phyloP scores from a whole-genome alignment of 2,888 invertebrate species.

The Syritta pipiens region DNA sequence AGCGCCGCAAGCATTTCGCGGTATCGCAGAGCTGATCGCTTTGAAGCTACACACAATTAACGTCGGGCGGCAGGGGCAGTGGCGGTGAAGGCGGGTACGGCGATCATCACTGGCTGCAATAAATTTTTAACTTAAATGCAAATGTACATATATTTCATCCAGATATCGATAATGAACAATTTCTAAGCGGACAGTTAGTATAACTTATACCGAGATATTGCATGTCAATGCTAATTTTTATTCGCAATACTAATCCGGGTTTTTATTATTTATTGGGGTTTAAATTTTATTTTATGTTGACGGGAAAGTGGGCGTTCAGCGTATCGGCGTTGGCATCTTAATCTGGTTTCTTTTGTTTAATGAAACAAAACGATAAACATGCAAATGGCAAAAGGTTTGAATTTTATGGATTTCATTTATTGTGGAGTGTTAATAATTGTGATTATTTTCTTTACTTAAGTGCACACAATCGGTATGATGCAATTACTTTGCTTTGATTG shows the following conservation, averaged over 20 bases:
- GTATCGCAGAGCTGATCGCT: background rate
- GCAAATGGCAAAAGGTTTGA: constrained; percentile 22
- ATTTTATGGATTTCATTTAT: constrained; percentile 11
- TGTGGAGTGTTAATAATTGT: no score
- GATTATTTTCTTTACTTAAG: constrained; percentile 17
- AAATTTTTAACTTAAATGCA: constrained; percentile 48
- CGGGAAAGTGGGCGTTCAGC: constrained; percentile 52
- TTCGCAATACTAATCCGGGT: constrained; percentile 31
- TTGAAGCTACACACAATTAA: background rate
- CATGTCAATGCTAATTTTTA: constrained; percentile 58
- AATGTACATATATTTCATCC: constrained; percentile 48
- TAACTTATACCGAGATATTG: constrained; percentile 54
- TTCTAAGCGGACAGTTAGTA: constrained; percentile 58
- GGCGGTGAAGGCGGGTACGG: constrained; percentile 6
- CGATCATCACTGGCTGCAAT: constrained; percentile 42
- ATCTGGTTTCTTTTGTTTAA: constrained; percentile 49
- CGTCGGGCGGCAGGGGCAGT: background rate
- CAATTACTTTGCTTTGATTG: no score
- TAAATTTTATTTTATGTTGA: constrained; percentile 47
- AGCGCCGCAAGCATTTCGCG: constrained; percentile 14
- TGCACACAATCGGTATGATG: constrained; percentile 12
- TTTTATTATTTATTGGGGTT: constrained; percentile 50
- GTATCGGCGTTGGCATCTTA: constrained; percentile 50
- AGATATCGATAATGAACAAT: constrained; percentile 51
- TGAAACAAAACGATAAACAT: constrained; percentile 34